Conservation (phyloP, 2,888 invertebrate genomes). For the Coelogynopora nodosa region DNA sequence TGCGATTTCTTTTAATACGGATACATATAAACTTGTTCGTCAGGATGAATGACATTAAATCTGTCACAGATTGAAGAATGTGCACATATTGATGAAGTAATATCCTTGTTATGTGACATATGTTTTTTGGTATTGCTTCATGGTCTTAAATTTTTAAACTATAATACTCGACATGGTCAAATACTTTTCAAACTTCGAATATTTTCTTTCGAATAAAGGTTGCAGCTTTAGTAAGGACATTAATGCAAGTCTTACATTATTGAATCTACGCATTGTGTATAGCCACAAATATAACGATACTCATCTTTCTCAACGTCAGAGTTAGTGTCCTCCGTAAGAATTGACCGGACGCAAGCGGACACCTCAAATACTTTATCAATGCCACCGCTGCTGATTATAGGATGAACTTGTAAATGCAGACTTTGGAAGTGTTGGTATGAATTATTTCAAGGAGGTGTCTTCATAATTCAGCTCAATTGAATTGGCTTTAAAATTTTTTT, state of each 20-base stretch:
- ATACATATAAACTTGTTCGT: too few relatives aligned
- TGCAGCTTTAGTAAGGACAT: neutral
- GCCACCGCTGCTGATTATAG: neutral
- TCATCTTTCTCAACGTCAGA: neutral
- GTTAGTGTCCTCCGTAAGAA: too few relatives aligned
- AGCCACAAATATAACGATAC: neutral
- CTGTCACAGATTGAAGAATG: neutral
- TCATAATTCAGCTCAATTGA: neutral
- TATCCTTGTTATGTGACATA: neutral
- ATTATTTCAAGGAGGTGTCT: neutral
- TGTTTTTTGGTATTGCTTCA: neutral
- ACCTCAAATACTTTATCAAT: neutral
- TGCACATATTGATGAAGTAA: neutral
- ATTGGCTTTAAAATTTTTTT: neutral
- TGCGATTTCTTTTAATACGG: too few relatives aligned
- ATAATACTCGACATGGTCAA: too few relatives aligned
- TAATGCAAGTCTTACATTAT: neutral
- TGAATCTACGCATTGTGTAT: neutral
- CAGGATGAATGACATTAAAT: too few relatives aligned
- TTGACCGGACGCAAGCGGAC: neutral
- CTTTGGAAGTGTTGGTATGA: constrained; percentile 19
- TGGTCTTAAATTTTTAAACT: neutral
- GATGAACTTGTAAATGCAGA: neutral
- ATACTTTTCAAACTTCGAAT: neutral
- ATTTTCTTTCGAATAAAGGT: neutral